Evolutionary conservation across 2,888 invertebrate genomes (phyloP).

Genomic region (Ichneumon xanthorius): DNA sequence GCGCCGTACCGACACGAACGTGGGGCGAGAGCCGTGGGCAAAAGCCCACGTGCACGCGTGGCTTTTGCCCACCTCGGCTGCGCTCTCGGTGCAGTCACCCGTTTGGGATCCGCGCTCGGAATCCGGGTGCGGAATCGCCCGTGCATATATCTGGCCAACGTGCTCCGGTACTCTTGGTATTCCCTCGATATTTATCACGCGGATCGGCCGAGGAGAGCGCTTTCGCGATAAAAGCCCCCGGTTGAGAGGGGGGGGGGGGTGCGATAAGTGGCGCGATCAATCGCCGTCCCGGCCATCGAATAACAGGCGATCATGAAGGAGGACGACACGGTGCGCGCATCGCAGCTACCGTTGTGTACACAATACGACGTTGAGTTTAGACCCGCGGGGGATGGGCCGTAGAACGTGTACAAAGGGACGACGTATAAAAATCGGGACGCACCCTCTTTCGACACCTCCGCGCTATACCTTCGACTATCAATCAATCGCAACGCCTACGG

Average conservation of each 20-base stretch:
- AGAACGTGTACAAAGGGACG: conserved; percentile 15
- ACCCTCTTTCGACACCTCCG: not conserved
- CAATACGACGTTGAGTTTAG: not conserved
- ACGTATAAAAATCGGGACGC: not conserved
- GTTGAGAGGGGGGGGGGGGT: not conserved
- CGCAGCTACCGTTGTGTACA: conserved; percentile 1
- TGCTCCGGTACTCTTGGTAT: not conserved
- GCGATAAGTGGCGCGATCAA: conserved; percentile 54
- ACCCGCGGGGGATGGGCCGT: not conserved
- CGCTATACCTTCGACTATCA: not conserved
- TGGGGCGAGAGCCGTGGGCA: not conserved
- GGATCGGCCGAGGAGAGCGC: not conserved
- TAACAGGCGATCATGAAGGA: conserved; percentile 51
- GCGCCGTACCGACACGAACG: not conserved
- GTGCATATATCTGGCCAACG: no score
- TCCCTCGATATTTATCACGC: conserved; percentile 40
- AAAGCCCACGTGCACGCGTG: not conserved
- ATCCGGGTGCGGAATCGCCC: not conserved
- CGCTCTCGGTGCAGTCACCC: not conserved
- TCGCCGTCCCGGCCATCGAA: conserved; percentile 51
- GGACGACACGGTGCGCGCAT: not conserved
- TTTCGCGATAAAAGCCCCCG: conserved; percentile 48
- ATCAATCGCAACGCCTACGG: not conserved
- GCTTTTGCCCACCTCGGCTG: not conserved
- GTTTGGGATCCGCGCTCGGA: not conserved